Percentiles rank a stretch among this genome's conserved stretches.
These are phyloP conservation scores for Apostichopus leukothele DNA, from an alignment of 53 echinoderm and acorn worm species.

Conservation along the genomic window DNA sequence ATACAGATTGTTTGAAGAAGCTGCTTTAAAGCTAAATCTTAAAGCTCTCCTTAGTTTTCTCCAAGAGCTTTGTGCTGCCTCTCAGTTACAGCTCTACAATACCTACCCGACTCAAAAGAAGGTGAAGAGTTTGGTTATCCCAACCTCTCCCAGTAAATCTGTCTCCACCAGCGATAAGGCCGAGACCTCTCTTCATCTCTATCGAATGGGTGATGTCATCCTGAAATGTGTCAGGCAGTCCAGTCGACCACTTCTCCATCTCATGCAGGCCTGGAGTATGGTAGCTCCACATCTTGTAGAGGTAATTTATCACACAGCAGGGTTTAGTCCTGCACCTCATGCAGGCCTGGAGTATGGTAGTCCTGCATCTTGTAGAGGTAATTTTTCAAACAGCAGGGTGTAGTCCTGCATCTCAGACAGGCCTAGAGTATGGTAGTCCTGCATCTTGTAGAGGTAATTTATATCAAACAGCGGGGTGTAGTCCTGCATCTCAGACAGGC, in stretches of 20 bases:
- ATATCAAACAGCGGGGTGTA: background rate
- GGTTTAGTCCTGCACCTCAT: constrained; percentile 72
- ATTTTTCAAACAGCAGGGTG: background rate
- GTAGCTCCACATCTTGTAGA: constrained; percentile 95
- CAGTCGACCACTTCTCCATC: constrained; percentile 86
- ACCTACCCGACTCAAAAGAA: constrained; percentile 46
- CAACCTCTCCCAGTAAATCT: constrained; percentile 98
- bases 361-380: constrained; percentile 95
- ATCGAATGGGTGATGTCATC: constrained; percentile 93
- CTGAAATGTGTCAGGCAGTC: constrained; percentile 82
- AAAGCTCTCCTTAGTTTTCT: constrained; percentile 85
- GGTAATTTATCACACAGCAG: constrained; percentile 49
- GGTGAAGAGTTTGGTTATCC: constrained; percentile 72
- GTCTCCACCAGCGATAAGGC: constrained; percentile 79
- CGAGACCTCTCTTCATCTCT: constrained; percentile 91
- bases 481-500: no score
- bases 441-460: constrained; percentile 87
- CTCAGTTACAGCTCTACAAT: constrained; percentile 85
- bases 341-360: constrained; percentile 94
- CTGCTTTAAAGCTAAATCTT: constrained; percentile 87
- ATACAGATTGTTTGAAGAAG: constrained; percentile 93
- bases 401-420: constrained; percentile 74
- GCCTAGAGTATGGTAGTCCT: constrained; percentile 91
- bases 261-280: constrained; percentile 96
- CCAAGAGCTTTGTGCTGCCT: constrained; percentile 76